Percentiles rank a stretch among this genome's conserved stretches.
phyloP scores from a whole-genome alignment of 2,113 vertebrate genomes.

The Eulacestoma nigropectus region DNA sequence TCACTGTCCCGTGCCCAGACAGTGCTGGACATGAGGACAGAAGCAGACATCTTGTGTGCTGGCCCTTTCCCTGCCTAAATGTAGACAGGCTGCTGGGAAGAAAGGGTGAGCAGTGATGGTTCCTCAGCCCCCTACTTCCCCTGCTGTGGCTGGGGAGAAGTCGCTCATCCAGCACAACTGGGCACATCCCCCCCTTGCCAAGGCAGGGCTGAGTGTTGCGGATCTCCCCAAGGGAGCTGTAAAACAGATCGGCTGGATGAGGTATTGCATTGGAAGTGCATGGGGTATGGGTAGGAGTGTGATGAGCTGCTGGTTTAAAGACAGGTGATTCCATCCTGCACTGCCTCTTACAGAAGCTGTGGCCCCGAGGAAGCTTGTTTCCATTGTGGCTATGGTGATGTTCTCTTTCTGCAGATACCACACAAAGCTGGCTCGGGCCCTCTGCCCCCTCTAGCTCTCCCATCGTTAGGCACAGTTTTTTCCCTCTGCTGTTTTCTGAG shows the following conservation, averaged over 20 bases:
- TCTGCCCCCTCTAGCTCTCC: not conserved
- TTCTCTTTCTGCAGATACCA: not conserved
- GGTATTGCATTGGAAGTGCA: fast-evolving
- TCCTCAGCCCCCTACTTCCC: not conserved
- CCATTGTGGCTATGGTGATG: not conserved
- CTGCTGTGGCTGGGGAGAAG: not conserved
- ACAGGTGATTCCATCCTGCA: not conserved
- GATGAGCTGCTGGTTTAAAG: not conserved
- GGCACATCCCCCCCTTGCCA: not conserved
- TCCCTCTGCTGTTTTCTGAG: not conserved
- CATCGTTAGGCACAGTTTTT: fast-evolving
- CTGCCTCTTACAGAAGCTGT: fast-evolving
- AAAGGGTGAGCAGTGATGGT: fast-evolving
- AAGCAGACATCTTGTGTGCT: not conserved
- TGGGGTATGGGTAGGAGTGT: not conserved
- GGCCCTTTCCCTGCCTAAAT: not conserved
- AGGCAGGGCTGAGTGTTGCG: not conserved
- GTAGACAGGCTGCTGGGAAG: not conserved
- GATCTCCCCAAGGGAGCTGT: not conserved
- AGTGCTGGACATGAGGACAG: fast-evolving
- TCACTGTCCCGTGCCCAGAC: fast-evolving
- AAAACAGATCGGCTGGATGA: not conserved
- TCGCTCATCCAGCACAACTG: fast-evolving
- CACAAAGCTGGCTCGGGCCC: not conserved
- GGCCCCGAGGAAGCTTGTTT: not conserved